Base-by-base conservation (phyloP, 1,140 invertebrate species). In the Drosophila tani region DNA sequence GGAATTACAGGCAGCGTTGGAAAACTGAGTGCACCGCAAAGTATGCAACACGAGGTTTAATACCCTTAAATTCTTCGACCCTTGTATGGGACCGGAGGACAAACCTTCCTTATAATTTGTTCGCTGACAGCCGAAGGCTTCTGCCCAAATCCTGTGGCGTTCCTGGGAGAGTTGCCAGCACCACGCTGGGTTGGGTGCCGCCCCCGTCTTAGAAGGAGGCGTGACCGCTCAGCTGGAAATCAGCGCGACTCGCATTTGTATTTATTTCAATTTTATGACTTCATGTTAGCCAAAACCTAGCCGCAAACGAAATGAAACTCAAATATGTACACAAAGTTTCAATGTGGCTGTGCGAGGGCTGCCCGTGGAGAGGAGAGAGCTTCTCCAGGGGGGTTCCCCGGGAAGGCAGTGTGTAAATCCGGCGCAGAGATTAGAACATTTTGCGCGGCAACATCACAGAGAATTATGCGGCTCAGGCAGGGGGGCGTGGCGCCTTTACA, bases 241-340 rank as follows among this genome's bases (percentile, higher is more conserved):
- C 69, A 83, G 41, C 58, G 38, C 59, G 64, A 73, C 49, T 66
- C 82, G 62, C 76, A 82, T 91, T 91, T 91, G 75, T 91, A 91
- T 91, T 91, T 91, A 83, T 91, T 91, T 91, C 77, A 91, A 91
- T 91, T 91, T 91, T 90, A 91, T 88, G 85, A 88, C 81, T 88
- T 90, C 64, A 85, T 88, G 84, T 88, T 88, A 68, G 77, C 79
- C 67, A 63, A 90, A 90, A 76, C 75, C 63, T 75, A 84, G 69
- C 85, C 85, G 82, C 81, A 90, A 88, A 90, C 74, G 85, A 88
- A 90, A 88, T 88, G 85, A 88, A 88, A 90, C 85, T 85, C 85
- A 87, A 87, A 87, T 87, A 87, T 87, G 84, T 87, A 83, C 84
- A 87, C 73, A 88, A 88, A 87, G 84, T 88, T 87, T 78, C 84